Percentiles rank a stretch among this genome's conserved stretches.
These are phyloP conservation scores for Myotis lucifugus DNA, from an alignment of 2,113 vertebrate species.

Conservation along the genomic window DNA sequence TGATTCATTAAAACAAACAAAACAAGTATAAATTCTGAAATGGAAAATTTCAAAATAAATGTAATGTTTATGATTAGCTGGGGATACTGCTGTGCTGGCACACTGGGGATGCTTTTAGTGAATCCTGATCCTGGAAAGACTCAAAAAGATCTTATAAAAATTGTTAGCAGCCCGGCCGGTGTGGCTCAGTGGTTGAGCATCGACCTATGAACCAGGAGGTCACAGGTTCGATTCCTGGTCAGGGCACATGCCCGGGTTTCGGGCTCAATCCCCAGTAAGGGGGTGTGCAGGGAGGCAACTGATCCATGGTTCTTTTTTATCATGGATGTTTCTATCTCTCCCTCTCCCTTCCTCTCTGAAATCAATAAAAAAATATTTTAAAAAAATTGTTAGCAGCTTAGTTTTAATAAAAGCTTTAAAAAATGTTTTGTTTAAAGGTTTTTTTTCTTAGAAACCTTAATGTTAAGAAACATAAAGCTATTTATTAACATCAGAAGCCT, in stretches of 20 bases:
- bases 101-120: constrained; percentile 36
- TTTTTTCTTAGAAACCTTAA: constrained; percentile 40
- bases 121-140: background rate
- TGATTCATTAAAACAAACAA: constrained; percentile 52
- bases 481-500: constrained; percentile 1
- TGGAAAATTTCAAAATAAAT: constrained; percentile 50
- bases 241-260: no score
- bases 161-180: background rate
- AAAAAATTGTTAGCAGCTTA: constrained; percentile 9
- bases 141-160: constrained; percentile 14
- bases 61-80: constrained; percentile 32
- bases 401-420: constrained; percentile 25
- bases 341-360: no score
- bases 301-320: no score
- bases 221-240: no score
- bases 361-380: no score
- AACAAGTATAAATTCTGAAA: constrained; percentile 48
- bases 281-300: no score
- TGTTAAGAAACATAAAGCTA: background rate
- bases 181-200: no score
- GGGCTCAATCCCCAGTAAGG: no score
- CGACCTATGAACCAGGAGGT: no score
- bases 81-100: background rate
- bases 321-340: no score
- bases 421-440: constrained; percentile 1